phyloP scores from a whole-genome alignment of 1,140 invertebrate species.

The Macrostomum lignano region DNA sequence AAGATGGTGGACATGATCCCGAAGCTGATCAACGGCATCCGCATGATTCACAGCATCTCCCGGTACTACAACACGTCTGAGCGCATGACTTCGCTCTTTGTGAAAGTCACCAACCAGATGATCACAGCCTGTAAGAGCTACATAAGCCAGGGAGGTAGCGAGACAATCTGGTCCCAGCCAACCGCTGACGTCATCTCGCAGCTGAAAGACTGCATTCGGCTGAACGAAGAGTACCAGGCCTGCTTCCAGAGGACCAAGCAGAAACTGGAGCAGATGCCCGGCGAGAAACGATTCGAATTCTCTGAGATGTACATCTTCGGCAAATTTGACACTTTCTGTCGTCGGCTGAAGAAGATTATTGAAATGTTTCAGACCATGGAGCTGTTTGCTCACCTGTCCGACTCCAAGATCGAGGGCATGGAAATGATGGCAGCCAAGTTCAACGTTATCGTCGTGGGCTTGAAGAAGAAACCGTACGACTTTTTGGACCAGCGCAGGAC shows the following conservation, averaged over 20 bases:
- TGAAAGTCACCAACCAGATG: conserved; percentile 70
- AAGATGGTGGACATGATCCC: conserved; percentile 30
- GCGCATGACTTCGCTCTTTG: conserved; percentile 28
- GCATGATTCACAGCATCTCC: conserved; percentile 29
- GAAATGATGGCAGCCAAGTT: conserved; percentile 20
- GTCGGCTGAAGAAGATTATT: conserved; percentile 51
- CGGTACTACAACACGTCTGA: conserved; percentile 29
- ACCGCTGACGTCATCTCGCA: conserved; percentile 31
- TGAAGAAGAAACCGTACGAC: conserved; percentile 59
- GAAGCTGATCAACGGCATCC: conserved; percentile 25
- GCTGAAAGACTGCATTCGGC: conserved; percentile 50
- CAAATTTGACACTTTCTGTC: conserved; percentile 71
- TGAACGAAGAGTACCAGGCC: conserved; percentile 43
- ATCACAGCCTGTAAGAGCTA: conserved; percentile 71
- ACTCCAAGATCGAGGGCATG: conserved; percentile 25
- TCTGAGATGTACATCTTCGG: conserved; percentile 87
- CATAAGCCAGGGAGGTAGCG: conserved; percentile 47
- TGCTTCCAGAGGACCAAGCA: conserved; percentile 30
- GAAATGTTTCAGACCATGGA: conserved; percentile 62
- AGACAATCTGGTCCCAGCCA: conserved; percentile 47
- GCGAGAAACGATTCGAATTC: conserved; percentile 52
- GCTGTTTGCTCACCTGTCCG: conserved; percentile 16
- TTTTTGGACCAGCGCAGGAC: conserved; percentile 59
- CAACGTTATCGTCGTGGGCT: conserved; percentile 34
- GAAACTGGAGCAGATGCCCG: conserved; percentile 27